Base-by-base conservation (phyloP, 2,797 vertebrate genomes). In the Gymnoscopelus braueri region DNA sequence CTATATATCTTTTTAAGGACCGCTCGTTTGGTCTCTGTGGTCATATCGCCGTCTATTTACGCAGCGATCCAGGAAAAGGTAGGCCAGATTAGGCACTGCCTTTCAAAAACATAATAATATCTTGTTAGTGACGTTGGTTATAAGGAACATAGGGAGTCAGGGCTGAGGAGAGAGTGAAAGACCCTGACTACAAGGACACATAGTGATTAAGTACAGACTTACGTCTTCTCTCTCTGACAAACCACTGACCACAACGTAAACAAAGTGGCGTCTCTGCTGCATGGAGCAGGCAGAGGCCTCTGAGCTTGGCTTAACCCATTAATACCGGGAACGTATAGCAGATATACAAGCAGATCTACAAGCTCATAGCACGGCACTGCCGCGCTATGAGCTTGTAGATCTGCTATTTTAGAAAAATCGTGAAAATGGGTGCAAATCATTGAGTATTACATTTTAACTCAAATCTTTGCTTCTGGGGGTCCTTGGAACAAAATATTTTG, bases 41-140 rank as follows among this genome's bases (percentile, higher is more conserved):
- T 24, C 10, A 4, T 12, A 24, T 68, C 61, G 57, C 23, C n/a
- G 0, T 72, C 47, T 65, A 55, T 50, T 60, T 51, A 9, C 62
- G 23, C 71, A 49, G 67, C 44, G 48, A 44, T 52, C 12, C 23
- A 62, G 47, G 76, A 58, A 50, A 50, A 77, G 32, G 12, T 54
- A 10, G 70, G 51, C 39, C 47, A 14, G 19, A 60, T 78, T 0
- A 26, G 61, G 44, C n/a, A 3, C 4, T 70, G 35, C 26, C 66
- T 48, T 50, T 14, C 51, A 19, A 14, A 8, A 55, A 44, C 9
- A 53, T 5, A 2, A 53, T 5, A 2, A 11, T 10, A 29, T 56
- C 10, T 32, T 13, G 8, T 9, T 52, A 35, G 39, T 48, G 26
- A 29, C 26, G 10, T 39, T 14, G 10, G 47, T 9, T 14, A 9